Base-by-base conservation (phyloP, 2,888 invertebrate genomes). In the Monochamus alternatus region DNA sequence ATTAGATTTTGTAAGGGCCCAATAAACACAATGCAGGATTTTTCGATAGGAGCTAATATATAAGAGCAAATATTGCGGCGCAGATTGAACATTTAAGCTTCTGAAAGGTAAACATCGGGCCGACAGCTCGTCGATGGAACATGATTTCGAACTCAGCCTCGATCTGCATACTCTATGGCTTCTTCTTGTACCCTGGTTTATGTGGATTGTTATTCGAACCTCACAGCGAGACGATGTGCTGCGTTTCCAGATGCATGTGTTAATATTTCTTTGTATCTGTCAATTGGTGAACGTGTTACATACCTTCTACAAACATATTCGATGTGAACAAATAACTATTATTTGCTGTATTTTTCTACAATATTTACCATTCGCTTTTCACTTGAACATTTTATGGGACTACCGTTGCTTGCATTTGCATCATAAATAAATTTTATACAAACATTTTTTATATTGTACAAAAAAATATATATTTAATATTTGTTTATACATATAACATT, bases 101-200 rank as follows among this genome's bases (percentile, higher is more conserved):
- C 31, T 47, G 30, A 55, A 80, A 79, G 59, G 81, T 78, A 81
- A 82, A 81, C 77, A 82, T 51, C 59, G 30, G 74, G 70, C 76
- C 76, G 74, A 72, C 74, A 75, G 69, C 75, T 80, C 78, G 75
- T 78, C 75, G 75, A 62, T 59, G 38, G 69, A 76, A 80, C 77
- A 79, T 73, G 77, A 68, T 78, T 79, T 80, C 75, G 43, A 80
- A 79, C 79, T 80, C 63, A 63, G 51, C 63, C 79, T 74, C 75
- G 72, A 78, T 80, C 78, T 80, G 78, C 80, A 80, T 81, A 80
- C 69, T 63, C 44, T 80, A 75, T 75, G 63, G 62, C 43, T 68
- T 59, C 44, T 68, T 59, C 55, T 68, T 58, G 58, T 43, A 52
- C 30, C 14, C 31, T 30, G 55, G 12, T 55, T 55, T 32, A 55